phyloP scores from a whole-genome alignment of 2,797 vertebrate species.

The Pseudocheirus occidentalis region DNA sequence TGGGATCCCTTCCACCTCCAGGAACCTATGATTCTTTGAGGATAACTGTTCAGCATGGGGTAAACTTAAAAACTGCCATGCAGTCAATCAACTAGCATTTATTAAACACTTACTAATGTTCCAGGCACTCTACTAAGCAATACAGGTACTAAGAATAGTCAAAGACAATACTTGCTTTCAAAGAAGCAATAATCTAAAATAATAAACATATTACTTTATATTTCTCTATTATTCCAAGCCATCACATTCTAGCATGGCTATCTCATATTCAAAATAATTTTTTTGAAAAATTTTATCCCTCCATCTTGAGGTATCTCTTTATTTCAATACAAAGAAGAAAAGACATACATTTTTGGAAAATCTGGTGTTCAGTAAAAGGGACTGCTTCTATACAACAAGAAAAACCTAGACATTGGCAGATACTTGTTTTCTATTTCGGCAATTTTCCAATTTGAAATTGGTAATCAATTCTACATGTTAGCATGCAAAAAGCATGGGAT shows the following conservation, averaged over 20 bases:
- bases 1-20: neutral
- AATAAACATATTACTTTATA: neutral
- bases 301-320: neutral
- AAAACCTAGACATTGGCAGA: neutral
- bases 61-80: constrained; percentile 28
- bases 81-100: neutral
- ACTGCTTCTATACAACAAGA: neutral
- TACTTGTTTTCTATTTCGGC: neutral
- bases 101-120: neutral
- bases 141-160: neutral
- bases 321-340: neutral
- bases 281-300: neutral
- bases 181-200: neutral
- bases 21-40: constrained; percentile 34
- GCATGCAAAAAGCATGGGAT: neutral
- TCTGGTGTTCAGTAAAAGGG: neutral
- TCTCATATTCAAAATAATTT: neutral
- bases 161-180: neutral
- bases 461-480: neutral
- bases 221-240: neutral
- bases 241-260: neutral
- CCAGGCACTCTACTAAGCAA: neutral
- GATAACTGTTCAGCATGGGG: constrained; percentile 22
- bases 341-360: neutral
- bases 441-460: neutral